Conservation (phyloP, 2,113 vertebrate genomes). For the Syrmaticus mikado region DNA sequence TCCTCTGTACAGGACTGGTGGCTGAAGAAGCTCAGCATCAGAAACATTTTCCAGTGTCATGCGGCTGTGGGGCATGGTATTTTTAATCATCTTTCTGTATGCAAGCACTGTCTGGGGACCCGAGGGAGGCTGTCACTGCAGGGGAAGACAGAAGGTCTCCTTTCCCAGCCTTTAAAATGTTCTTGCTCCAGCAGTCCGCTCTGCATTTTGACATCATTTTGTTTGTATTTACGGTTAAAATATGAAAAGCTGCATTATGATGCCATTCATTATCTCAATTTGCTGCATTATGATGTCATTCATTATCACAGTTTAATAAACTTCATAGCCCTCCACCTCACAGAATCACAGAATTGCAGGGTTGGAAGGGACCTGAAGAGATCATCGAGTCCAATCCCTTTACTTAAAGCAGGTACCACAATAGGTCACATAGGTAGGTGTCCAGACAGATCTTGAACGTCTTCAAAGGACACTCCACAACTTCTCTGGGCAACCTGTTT, state of each 20-base stretch:
- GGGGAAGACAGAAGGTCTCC: not conserved
- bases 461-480: too few species aligned
- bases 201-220: not conserved
- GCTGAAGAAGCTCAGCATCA: not conserved
- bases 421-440: too few species aligned
- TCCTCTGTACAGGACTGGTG: not conserved
- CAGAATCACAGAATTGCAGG: not conserved
- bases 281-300: not conserved
- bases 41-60: not conserved
- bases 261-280: not conserved
- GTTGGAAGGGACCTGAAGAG: too few species aligned
- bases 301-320: not conserved
- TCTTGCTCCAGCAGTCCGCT: not conserved
- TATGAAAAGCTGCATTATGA: not conserved
- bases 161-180: not conserved
- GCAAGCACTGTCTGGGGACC: accelerated
- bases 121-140: accelerated
- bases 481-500: too few species aligned
- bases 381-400: too few species aligned
- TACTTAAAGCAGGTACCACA: too few species aligned
- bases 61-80: not conserved
- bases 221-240: not conserved
- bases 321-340: not conserved
- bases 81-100: not conserved
- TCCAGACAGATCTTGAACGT: too few species aligned